phyloP scores from a whole-genome alignment of 2,888 invertebrate species.

The Cephus nigrinus region DNA sequence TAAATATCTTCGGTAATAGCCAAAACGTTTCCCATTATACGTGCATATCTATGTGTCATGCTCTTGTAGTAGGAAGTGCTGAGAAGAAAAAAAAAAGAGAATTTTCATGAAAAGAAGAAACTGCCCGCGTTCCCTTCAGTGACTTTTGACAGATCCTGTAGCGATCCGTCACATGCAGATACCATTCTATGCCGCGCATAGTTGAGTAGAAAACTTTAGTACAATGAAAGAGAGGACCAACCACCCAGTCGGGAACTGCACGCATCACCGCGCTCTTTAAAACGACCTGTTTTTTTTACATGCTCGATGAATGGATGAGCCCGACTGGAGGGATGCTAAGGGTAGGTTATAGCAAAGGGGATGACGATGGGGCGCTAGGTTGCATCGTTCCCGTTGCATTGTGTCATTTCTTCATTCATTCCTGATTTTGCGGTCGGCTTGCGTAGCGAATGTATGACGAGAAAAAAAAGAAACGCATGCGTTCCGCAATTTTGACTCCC shows the following conservation, averaged over 20 bases:
- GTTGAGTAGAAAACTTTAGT: conserved; percentile 35
- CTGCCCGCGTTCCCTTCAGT: not conserved
- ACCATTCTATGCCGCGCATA: conserved; percentile 39
- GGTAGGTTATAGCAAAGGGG: conserved; percentile 23
- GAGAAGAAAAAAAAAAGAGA: not conserved
- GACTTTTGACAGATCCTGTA: conserved; percentile 31
- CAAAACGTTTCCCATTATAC: not conserved
- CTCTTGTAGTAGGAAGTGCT: not conserved
- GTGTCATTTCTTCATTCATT: conserved; percentile 64
- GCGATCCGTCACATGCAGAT: conserved; percentile 59
- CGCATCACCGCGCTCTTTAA: conserved; percentile 63
- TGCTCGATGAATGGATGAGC: conserved; percentile 49
- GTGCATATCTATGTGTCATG: not conserved
- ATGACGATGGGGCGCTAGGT: conserved; percentile 24
- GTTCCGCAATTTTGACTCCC: conserved; percentile 17
- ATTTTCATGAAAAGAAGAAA: conserved; percentile 3
- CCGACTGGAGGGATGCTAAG: conserved; percentile 15
- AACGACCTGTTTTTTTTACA: conserved; percentile 56
- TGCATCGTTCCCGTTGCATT: conserved; percentile 41
- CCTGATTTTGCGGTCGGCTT: conserved; percentile 66
- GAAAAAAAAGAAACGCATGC: conserved; percentile 15
- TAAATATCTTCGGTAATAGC: not conserved
- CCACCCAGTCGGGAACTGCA: conserved; percentile 43
- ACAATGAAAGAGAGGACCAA: conserved; percentile 46
- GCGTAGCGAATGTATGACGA: conserved; percentile 58